Evolutionary conservation across 2,113 vertebrate species (phyloP), one percentile per base, ranked within the genome.

Genomic region (zebrafish (Danio rerio)): DNA sequence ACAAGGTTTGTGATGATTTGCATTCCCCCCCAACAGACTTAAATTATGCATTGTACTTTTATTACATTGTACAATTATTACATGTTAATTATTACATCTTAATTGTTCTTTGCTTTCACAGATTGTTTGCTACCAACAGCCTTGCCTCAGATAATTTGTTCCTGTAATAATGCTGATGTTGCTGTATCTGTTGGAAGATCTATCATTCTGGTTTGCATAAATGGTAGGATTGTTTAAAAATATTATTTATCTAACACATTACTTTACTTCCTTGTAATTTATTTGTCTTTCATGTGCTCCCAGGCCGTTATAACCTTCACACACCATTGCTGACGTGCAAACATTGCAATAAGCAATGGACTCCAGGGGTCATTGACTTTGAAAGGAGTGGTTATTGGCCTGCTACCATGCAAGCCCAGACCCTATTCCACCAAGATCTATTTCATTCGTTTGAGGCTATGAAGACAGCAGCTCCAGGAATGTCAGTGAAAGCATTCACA

Each of bases 381-480:
- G 59, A 7, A 62, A 62, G 59, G 59, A 62, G 6, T 40, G 59
- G 59, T 40, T 62, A 62, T 21, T 62, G 59, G 21, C 59, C 59
- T 0, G 21, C 59, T 13, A 62, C 59, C 21, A 62, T 62, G 59
- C 69, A 82, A 31, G 42, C 45, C 16, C 69, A 63, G 47, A 82
- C 80, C 5, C 56, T 75, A 15, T 82, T 74, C 47, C 43, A 63
- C 69, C 18, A 40, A 63, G 59, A 82, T 52, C 15, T 82, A 9
- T 82, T 82, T 21, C 50, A 53, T 63, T 63, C 58, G 10, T 74
- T 63, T 74, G 20, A 75, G 5, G 31, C 42, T 47, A 73, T 66
- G 80, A 82, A 82, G 70, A 75, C 70, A 5, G 20, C 79, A 61
- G 42, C 68, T 45, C 79, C 68, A 52, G 68, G 55, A 47, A 62